Evolutionary conservation across 2,888 invertebrate species (phyloP).

Genomic region (Thera obeliscata): DNA sequence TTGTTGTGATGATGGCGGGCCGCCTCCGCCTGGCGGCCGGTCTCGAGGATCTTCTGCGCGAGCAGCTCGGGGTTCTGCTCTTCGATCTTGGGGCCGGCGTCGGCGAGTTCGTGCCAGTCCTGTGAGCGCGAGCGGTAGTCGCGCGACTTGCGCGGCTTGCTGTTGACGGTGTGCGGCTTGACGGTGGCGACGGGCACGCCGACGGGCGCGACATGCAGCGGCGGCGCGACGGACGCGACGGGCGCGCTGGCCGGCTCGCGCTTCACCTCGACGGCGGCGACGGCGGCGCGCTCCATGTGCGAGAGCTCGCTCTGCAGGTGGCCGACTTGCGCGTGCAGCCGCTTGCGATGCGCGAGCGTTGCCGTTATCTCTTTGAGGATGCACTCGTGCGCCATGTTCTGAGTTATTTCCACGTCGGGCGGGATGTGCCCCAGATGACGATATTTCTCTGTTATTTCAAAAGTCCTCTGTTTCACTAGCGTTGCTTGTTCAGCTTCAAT

Average conservation of each 20-base stretch:
- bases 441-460: conserved; percentile 90
- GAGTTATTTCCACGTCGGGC: conserved; percentile 85
- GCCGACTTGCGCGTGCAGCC: conserved; percentile 91
- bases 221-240: conserved; percentile 6
- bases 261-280: conserved; percentile 83
- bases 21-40: conserved; percentile 94
- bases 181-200: conserved; percentile 72
- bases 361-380: conserved; percentile 94
- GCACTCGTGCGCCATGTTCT: conserved; percentile 90
- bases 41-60: conserved; percentile 95
- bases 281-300: conserved; percentile 88
- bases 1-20: conserved; percentile 86
- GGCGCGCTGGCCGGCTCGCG: conserved; percentile 1
- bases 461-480: conserved; percentile 88
- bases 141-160: conserved; percentile 82
- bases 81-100: conserved; percentile 92
- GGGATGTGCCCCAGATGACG: conserved; percentile 82
- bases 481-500: conserved; percentile 91
- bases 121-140: conserved; percentile 92
- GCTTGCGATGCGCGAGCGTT: conserved; percentile 92
- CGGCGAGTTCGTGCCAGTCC: conserved; percentile 96
- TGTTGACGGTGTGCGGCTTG: conserved; percentile 76
- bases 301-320: conserved; percentile 91
- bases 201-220: background rate
- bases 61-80: conserved; percentile 96